Percentiles rank a stretch among this genome's conserved stretches.
phyloP scores from a whole-genome alignment of 2,113 vertebrate genomes.

The Cygnus atratus region DNA sequence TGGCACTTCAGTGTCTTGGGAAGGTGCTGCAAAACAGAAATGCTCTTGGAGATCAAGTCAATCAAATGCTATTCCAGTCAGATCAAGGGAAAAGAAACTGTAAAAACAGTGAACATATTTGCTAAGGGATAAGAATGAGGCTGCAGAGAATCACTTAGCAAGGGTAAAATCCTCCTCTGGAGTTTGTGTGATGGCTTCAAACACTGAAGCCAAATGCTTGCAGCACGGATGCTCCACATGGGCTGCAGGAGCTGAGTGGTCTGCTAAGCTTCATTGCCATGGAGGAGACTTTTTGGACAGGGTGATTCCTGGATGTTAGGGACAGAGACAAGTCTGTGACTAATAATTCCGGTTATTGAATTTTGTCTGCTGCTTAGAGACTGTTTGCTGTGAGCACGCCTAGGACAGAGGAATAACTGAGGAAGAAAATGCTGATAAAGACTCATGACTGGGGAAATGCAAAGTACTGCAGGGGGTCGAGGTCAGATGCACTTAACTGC shows the following conservation, averaged over 20 bases:
- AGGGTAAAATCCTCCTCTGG: not conserved
- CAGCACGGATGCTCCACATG: not conserved
- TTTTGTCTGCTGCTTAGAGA: slow-evolving; percentile 3
- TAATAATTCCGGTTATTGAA: not conserved
- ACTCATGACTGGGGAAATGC: not conserved
- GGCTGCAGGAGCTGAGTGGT: not conserved
- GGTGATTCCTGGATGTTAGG: not conserved
- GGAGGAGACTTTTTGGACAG: slow-evolving; percentile 8
- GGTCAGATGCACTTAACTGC: not conserved
- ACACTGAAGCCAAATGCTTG: not conserved
- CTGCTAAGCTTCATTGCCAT: not conserved
- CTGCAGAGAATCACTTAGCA: not conserved
- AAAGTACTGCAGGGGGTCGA: not conserved
- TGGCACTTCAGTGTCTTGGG: not conserved
- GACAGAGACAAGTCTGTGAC: not conserved
- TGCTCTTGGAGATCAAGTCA: not conserved
- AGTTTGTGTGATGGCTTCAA: not conserved
- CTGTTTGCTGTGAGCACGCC: not conserved
- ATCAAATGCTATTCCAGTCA: not conserved
- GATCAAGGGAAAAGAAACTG: not conserved
- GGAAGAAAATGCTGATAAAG: slow-evolving; percentile 1
- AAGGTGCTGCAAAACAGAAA: not conserved
- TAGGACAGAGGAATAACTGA: not conserved
- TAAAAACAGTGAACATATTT: not conserved
- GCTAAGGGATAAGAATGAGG: not conserved